These are phyloP conservation scores for Aphodius granarius DNA, from an alignment of 2,888 invertebrate genomes.

Conservation along the genomic window DNA sequence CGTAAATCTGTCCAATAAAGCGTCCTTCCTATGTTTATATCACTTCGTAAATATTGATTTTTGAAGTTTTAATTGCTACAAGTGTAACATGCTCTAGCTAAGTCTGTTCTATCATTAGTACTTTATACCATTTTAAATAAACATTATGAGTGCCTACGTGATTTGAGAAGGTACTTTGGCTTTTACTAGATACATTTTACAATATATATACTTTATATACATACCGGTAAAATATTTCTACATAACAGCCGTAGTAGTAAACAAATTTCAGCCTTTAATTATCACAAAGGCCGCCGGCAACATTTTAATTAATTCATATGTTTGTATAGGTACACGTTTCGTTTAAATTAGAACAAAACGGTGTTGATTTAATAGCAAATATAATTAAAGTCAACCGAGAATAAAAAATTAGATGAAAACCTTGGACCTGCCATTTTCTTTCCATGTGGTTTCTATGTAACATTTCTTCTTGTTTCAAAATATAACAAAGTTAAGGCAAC, in stretches of 20 bases:
- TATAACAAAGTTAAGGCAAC: no score
- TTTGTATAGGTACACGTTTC: not conserved
- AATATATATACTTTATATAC: no score
- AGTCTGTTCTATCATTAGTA: no score
- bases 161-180: no score
- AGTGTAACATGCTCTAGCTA: no score
- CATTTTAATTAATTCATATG: not conserved
- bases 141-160: no score
- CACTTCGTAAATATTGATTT: no score
- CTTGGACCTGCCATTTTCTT: not conserved
- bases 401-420: not conserved
- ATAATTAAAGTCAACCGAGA: not conserved
- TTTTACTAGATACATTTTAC: no score
- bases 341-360: not conserved
- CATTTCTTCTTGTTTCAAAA: not conserved
- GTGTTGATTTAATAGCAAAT: not conserved
- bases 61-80: no score
- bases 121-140: no score
- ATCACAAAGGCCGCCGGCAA: not conserved
- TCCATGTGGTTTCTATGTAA: not conserved
- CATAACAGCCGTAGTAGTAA: not conserved
- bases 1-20: no score
- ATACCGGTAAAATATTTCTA: not conserved
- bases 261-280: not conserved
- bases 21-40: no score